A percentile compares a stretch with the other conserved stretches of the same genome.
Conservation (phyloP, 2,888 invertebrate species). For the Osmoderma eremita region DNA sequence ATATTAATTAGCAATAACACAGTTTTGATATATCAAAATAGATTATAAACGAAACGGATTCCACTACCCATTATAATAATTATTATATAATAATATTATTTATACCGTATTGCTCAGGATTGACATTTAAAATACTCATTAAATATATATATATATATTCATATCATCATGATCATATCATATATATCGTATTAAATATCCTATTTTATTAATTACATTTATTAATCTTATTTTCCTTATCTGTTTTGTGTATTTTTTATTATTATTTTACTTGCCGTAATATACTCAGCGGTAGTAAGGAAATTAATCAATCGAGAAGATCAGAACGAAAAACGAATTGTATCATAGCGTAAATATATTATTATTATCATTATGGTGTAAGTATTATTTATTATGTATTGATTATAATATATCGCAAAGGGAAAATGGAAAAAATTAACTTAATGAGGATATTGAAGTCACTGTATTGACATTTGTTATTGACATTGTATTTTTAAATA, state of each 20-base stretch:
- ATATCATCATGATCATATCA: too few species aligned
- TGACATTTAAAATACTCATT: slow-evolving; percentile 61
- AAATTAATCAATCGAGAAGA: slow-evolving; percentile 19
- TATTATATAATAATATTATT: slow-evolving; percentile 44
- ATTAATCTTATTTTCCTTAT: neutral
- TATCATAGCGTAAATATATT: too few species aligned
- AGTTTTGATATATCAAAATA: slow-evolving; percentile 64
- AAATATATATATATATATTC: slow-evolving; percentile 47
- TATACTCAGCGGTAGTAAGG: slow-evolving; percentile 19
- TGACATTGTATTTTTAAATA: slow-evolving; percentile 51
- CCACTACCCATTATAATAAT: slow-evolving; percentile 57
- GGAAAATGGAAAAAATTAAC: slow-evolving; percentile 51
- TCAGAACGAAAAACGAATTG: slow-evolving; percentile 7
- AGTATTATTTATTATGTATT: too few species aligned
- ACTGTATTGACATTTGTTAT: slow-evolving; percentile 64
- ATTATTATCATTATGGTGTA: too few species aligned
- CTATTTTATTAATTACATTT: too few species aligned
- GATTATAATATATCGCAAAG: slow-evolving; percentile 23
- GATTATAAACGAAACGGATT: slow-evolving; percentile 60
- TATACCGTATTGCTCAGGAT: slow-evolving; percentile 65
- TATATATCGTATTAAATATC: neutral
- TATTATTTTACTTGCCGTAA: slow-evolving; percentile 18
- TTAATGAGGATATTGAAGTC: slow-evolving; percentile 52
- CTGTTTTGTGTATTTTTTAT: slow-evolving; percentile 4
- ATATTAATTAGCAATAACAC: slow-evolving; percentile 57